These are phyloP conservation scores for Drosophila mettleri DNA, from an alignment of 2,888 invertebrate genomes.

Conservation along the genomic window DNA sequence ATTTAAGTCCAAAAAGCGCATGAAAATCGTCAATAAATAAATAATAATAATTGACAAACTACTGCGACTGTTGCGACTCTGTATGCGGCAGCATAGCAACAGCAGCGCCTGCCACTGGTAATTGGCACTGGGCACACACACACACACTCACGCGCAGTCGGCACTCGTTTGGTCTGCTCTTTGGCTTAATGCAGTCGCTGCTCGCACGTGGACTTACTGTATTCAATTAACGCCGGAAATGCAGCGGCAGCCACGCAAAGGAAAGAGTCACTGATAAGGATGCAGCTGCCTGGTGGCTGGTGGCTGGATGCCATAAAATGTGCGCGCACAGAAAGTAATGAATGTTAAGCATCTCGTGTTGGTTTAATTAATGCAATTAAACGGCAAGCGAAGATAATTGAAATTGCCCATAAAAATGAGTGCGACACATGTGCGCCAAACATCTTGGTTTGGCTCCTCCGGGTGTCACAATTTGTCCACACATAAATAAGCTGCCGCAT, in stretches of 20 bases:
- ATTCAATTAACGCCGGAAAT: conserved; percentile 76
- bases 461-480: conserved; percentile 3
- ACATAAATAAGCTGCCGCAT: neutral
- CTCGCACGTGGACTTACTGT: conserved; percentile 40
- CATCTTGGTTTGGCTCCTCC: neutral
- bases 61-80: conserved; percentile 22
- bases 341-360: conserved; percentile 73
- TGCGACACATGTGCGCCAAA: conserved; percentile 30
- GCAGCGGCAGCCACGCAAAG: conserved; percentile 44
- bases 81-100: conserved; percentile 15
- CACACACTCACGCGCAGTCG: conserved; percentile 2
- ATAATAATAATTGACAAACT: conserved; percentile 61
- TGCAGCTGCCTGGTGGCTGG: conserved; percentile 16
- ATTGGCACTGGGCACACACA: conserved; percentile 37
- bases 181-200: neutral
- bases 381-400: conserved; percentile 65
- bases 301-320: conserved; percentile 47
- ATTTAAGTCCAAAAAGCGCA: conserved; percentile 8
- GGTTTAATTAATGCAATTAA: conserved; percentile 79
- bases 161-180: neutral
- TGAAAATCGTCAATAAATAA: conserved; percentile 53
- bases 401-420: conserved; percentile 61
- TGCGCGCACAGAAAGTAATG: conserved; percentile 57
- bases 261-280: conserved; percentile 64
- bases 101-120: conserved; percentile 41